Evolutionary conservation across 2,888 invertebrate genomes (phyloP), one percentile per base, ranked within the genome.

Genomic region (Ornithoptera priamus): DNA sequence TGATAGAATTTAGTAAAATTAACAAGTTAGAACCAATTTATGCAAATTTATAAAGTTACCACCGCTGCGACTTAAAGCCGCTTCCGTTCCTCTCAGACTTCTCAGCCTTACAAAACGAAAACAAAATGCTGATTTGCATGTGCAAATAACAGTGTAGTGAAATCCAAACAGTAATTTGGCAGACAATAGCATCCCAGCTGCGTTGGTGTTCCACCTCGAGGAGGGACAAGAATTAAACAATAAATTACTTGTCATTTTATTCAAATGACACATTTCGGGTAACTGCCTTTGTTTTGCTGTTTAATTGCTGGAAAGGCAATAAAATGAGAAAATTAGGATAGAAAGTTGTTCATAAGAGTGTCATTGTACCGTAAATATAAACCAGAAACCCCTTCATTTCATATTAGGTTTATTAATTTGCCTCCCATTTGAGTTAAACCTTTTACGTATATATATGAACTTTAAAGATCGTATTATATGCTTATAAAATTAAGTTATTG

Each of bases 71-170:
- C 74, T 75, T 74, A 67, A 68, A 67, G 68, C 59, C 58, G 65
- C 22, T 69, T 71, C 73, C 75, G 79, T 69, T 74, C 75, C 76
- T 78, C 75, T 77, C 76, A 73, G 73, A 71, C 76, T 68, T 79
- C 79, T 79, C 78, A 79, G 78, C 79, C 75, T 79, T 80, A 75
- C 77, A 77, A 80, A 81, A 86, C 83, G 84, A 88, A 90, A 90
- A 90, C 90, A 90, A 92, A 90, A 89, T 85, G 82, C 83, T 87
- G 86, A 91, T 92, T 92, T 92, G 89, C 92, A 92, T 92, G 88
- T 87, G 88, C 88, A 91, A 92, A 92, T 90, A 90, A 86, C 86
- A 81, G 78, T 84, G 86, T 89, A 88, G 90, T 84, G 89, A 86
- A 89, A 89, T 87, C 85, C 85, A 90, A 91, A 92, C 85, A 92